These are phyloP conservation scores for Mastomys coucha DNA, from an alignment of 2,113 vertebrate genomes.

Conservation along the genomic window DNA sequence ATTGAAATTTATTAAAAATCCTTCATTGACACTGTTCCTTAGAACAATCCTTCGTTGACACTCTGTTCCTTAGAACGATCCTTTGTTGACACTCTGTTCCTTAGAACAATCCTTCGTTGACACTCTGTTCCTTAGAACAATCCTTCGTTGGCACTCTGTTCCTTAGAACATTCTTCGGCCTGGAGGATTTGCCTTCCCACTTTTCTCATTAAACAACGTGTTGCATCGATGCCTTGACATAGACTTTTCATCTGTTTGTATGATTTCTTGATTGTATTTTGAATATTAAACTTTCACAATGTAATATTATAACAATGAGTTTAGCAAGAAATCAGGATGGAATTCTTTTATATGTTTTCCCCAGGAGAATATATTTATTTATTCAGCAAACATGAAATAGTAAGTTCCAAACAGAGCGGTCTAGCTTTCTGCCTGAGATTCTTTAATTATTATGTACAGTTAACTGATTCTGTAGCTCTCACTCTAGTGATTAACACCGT, in stretches of 20 bases:
- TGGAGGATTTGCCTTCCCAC: background rate
- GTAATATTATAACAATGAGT: background rate
- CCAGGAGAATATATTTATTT: background rate
- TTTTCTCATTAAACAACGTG: background rate
- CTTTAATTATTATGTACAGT: background rate
- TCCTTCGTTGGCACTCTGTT: background rate
- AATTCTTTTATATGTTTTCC: background rate
- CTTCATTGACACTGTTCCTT: no score
- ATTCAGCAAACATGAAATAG: background rate
- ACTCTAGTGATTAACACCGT: background rate
- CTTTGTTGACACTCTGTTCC: no score
- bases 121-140: no score
- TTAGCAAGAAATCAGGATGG: background rate
- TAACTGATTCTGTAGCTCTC: background rate
- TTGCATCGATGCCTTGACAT: background rate
- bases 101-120: background rate
- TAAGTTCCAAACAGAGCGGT: background rate
- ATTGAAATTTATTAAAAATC: conserved; percentile 18
- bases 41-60: no score
- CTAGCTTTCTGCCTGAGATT: background rate
- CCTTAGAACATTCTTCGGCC: background rate
- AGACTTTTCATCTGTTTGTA: background rate
- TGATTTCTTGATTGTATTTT: background rate
- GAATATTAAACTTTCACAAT: conserved; percentile 13
- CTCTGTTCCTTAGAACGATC: no score